Evolutionary conservation across 2,113 vertebrate species (phyloP).

Genomic region (Pan paniscus): DNA sequence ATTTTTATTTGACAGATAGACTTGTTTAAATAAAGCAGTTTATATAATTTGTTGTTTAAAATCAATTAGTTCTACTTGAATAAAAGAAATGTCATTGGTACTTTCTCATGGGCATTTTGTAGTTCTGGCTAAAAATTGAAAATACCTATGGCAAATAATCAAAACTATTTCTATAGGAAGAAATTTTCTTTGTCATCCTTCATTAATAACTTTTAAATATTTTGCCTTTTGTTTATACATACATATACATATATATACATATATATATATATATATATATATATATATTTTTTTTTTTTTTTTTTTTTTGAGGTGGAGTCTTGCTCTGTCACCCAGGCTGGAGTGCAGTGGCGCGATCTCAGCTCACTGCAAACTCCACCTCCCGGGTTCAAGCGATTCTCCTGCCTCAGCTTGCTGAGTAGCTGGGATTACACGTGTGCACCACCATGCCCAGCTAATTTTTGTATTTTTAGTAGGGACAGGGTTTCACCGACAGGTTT

Average conservation of each 20-base stretch:
- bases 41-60: not conserved
- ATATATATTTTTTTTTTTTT: no score
- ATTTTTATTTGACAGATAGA: not conserved
- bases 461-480: no score
- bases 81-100: not conserved
- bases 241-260: not conserved
- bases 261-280: not conserved
- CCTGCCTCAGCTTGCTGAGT: no score
- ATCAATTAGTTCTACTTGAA: not conserved
- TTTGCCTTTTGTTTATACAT: not conserved
- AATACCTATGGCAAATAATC: not conserved
- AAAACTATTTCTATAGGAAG: not conserved
- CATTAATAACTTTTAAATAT: not conserved
- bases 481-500: no score
- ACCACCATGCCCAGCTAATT: no score
- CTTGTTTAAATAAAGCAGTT: constrained; percentile 6
- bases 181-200: not conserved
- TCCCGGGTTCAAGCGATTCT: no score
- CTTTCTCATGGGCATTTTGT: not conserved
- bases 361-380: no score
- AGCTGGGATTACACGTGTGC: no score
- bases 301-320: no score
- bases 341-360: no score
- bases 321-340: no score
- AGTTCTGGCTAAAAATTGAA: constrained; percentile 19